Percentiles rank a stretch among this genome's conserved stretches.
Evolutionary conservation across 2,888 invertebrate species (phyloP).

Genomic region (Sphaerophoria rueppellii): DNA sequence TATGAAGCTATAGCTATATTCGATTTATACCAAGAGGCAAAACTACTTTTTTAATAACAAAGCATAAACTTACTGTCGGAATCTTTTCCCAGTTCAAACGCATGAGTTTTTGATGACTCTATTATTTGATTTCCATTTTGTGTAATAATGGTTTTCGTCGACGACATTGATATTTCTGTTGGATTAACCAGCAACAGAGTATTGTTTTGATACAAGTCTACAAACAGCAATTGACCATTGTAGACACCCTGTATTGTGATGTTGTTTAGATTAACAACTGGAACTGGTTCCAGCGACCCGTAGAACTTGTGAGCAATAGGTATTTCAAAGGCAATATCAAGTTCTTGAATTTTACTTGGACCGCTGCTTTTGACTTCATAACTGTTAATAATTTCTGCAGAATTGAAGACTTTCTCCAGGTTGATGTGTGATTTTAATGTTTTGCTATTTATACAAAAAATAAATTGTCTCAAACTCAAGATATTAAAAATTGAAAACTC

Average conservation of each 20-base stretch:
- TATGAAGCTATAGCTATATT: too few relatives aligned
- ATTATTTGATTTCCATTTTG: conserved; percentile 70
- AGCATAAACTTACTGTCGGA: conserved; percentile 45
- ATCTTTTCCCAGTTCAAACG: conserved; percentile 45
- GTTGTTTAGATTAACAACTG: conserved; percentile 79
- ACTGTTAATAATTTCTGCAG: conserved; percentile 78
- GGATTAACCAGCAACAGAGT: conserved; percentile 79
- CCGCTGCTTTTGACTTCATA: conserved; percentile 81
- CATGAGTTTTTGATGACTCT: conserved; percentile 33
- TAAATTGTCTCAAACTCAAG: not conserved
- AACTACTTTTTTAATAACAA: not conserved
- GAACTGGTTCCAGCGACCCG: conserved; percentile 77
- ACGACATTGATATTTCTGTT: conserved; percentile 76
- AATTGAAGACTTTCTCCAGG: conserved; percentile 78
- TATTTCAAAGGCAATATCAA: conserved; percentile 79
- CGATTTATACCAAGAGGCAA: too few relatives aligned
- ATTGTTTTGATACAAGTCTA: conserved; percentile 79
- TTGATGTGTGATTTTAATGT: conserved; percentile 78
- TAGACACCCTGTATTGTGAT: conserved; percentile 80
- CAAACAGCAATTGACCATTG: conserved; percentile 77
- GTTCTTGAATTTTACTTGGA: conserved; percentile 80
- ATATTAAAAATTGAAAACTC: not conserved
- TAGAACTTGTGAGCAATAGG: conserved; percentile 80
- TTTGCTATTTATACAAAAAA: conserved; percentile 74
- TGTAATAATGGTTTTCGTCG: conserved; percentile 65